Evolutionary conservation across 2,888 invertebrate genomes (phyloP).

Genomic region (Pseudolycoriella hygida): DNA sequence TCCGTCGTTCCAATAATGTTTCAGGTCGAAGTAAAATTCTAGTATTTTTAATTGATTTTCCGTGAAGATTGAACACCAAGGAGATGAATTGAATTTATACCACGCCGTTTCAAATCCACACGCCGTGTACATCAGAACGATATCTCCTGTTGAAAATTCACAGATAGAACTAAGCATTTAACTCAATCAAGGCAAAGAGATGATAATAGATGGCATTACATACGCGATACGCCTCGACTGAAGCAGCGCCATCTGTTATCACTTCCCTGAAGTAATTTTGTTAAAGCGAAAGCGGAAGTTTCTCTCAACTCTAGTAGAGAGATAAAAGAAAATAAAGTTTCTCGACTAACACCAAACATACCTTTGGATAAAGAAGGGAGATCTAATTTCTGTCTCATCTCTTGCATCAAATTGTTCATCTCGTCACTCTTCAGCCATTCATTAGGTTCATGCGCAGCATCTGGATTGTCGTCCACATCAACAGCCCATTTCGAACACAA

Average conservation of each 20-base stretch:
- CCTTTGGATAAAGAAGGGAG: slow-evolving; percentile 32
- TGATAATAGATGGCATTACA: too few species aligned
- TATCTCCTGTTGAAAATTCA: slow-evolving; percentile 18
- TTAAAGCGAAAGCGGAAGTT: too few species aligned
- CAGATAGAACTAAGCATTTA: too few species aligned
- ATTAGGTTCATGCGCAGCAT: slow-evolving; percentile 36
- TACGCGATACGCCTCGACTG: too few species aligned
- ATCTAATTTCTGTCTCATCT: slow-evolving; percentile 41
- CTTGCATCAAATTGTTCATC: slow-evolving; percentile 37
- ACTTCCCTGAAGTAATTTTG: too few species aligned
- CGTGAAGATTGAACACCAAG: slow-evolving; percentile 65
- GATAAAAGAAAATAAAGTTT: too few species aligned
- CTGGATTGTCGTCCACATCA: slow-evolving; percentile 49
- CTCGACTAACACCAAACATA: too few species aligned
- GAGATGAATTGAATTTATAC: slow-evolving; percentile 41
- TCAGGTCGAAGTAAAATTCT: slow-evolving; percentile 60
- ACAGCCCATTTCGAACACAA: slow-evolving; percentile 50
- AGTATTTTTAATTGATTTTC: slow-evolving; percentile 38
- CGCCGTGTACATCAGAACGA: slow-evolving; percentile 46
- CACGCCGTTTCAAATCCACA: slow-evolving; percentile 77
- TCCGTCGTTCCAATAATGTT: slow-evolving; percentile 68
- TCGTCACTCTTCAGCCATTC: slow-evolving; percentile 35
- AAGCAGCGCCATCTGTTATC: too few species aligned
- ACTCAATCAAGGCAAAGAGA: too few species aligned
- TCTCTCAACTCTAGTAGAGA: too few species aligned